A percentile compares a stretch with the other conserved stretches of the same genome.
These are phyloP conservation scores for Trichechus manatus DNA, from an alignment of 2,113 vertebrate genomes.

Conservation along the genomic window DNA sequence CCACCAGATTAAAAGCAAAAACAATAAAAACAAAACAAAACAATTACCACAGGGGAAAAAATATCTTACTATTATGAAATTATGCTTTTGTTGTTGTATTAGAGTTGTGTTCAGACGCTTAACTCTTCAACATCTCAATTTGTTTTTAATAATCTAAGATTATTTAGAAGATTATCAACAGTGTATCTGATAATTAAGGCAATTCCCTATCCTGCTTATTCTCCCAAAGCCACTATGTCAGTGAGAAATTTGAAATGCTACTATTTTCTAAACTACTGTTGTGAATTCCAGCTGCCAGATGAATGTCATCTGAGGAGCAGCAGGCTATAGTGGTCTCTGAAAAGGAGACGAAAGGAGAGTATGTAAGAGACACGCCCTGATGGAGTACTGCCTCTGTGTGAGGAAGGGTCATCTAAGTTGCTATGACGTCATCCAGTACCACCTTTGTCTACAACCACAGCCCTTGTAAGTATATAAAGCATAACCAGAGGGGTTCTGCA, in stretches of 20 bases:
- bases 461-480: not conserved
- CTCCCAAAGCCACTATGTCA: not conserved
- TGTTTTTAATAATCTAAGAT: conserved; percentile 58
- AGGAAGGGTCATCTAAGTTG: not conserved
- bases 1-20: conserved; percentile 80
- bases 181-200: conserved; percentile 2
- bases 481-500: not conserved
- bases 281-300: not conserved
- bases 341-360: not conserved
- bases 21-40: conserved; percentile 78
- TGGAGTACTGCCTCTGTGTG: too few species aligned
- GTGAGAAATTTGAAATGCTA: not conserved
- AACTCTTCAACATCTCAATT: conserved; percentile 33
- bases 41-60: conserved; percentile 22
- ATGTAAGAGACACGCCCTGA: not conserved
- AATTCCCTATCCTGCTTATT: not conserved
- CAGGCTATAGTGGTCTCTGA: not conserved
- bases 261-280: not conserved
- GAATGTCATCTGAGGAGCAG: not conserved
- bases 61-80: conserved; percentile 59
- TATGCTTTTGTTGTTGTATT: conserved; percentile 47
- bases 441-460: not conserved
- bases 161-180: conserved; percentile 59
- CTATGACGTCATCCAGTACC: rapidly evolving
- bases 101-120: not conserved